Evolutionary conservation across 1,140 invertebrate genomes (phyloP), one percentile per base, ranked within the genome.

Genomic region (Dinoponera quadriceps): DNA sequence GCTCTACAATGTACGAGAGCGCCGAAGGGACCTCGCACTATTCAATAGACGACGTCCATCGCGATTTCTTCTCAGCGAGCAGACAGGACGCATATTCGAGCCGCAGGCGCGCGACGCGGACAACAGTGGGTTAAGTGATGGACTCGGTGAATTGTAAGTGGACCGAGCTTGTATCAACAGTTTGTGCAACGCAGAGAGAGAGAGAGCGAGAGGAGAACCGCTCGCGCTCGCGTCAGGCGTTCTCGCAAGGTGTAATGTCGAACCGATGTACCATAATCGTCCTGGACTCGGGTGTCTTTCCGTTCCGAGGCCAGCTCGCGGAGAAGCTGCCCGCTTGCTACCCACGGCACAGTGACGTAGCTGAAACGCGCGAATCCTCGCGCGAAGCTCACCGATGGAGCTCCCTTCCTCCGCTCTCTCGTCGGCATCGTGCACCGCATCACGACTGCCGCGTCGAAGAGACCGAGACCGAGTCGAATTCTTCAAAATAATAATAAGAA

Each of bases 241-340:
- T n/a, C 48, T 38, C 55, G 82, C 82, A 84, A 84, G 82, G 82
- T 84, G 82, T 80, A 84, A 84, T 33, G 74, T 71, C 65, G 55
- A 54, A 62, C 49, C 22, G 73, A 66, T 83, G 63, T 80, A 84
- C 75, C 75, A 71, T 81, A 71, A 84, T 80, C 82, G 82, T 59
- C 59, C 25, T 38, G 62, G 22, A 54, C 74, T 80, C 44, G 82
- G 38, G 38, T 77, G 62, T 83, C 74, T 66, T 29, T 71, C 59
- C 75, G 82, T 60, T 22, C 51, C 73, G 74, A 78, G 73, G 82
- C 63, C 38, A 83, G 22, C n/a, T 38, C 27, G 22, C 22, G 44
- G n/a, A 29, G 48, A 60, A 25, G 68, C 69, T 20, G 44, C 38
- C 3, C 44, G 27, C 25, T 22, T 18, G 65, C 77, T 63, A 25